Evolutionary conservation across 2,797 vertebrate genomes (phyloP).

Genomic region (Carcharodon carcharias): DNA sequence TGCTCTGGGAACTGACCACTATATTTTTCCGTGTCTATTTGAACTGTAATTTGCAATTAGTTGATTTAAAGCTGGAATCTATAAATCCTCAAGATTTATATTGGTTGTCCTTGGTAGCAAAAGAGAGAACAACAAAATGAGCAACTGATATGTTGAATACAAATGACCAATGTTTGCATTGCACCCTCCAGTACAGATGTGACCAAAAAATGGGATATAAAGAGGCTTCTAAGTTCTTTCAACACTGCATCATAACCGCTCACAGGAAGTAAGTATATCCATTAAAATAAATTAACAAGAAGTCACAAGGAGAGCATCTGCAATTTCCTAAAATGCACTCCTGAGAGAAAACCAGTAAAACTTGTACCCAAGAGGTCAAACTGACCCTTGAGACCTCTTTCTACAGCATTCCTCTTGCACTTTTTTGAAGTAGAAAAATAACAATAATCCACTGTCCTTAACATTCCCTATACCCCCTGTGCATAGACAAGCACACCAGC

Average conservation of each 20-base stretch:
- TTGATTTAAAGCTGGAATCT: not conserved
- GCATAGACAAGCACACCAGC: not conserved
- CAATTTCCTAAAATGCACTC: not conserved
- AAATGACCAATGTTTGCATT: not conserved
- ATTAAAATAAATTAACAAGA: not conserved
- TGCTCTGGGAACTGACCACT: not conserved
- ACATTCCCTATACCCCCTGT: not conserved
- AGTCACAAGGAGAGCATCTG: not conserved
- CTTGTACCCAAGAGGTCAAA: not conserved
- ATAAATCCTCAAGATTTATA: not conserved
- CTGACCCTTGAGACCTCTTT: not conserved
- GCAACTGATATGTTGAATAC: not conserved
- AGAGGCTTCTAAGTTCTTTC: not conserved
- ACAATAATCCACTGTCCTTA: not conserved
- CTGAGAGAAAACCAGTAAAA: not conserved
- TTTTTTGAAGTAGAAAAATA: not conserved
- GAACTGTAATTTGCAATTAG: not conserved
- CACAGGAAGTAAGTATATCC: not conserved
- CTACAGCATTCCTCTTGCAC: not conserved
- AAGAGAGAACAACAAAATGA: not conserved
- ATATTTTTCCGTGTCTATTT: not conserved
- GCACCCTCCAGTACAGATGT: not conserved
- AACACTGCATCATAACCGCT: not conserved
- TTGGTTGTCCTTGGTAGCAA: not conserved
- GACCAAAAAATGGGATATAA: not conserved